Evolutionary conservation across 2,797 vertebrate genomes (phyloP), one percentile per base, ranked within the genome.

Genomic region (Hippocampus kuda): DNA sequence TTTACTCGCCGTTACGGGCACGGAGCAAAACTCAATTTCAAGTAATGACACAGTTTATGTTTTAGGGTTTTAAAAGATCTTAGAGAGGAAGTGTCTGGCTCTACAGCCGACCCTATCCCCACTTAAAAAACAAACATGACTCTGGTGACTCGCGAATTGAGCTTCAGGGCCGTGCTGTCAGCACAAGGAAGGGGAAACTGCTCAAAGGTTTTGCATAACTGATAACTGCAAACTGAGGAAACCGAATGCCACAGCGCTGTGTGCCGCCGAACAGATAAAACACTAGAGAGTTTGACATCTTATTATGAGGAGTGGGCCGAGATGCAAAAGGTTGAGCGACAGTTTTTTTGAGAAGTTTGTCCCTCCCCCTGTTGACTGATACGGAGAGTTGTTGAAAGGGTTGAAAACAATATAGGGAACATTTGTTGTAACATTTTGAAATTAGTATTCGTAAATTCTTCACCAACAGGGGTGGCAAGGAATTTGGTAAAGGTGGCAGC

Each of bases 1-100:
- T 85, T 81, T 80, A 73, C 81, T 82, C 84, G 76, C 81, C 86
- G 79, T 86, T 86, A 82, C 81, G 75, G 84, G 72, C 74, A 84
- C 80, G 66, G 73, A 77, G 83, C 70, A 77, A 83, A 85, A 78
- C 67, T 68, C 68, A 75, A 73, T 84, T 84, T 79, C 75, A 71
- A 74, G 73, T 72, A 85, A 86, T 85, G 79, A 83, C 78, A 80
- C 70, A 78, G 77, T 87, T 85, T 79, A 84, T 48, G 72, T 84
- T 87, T 59, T 70, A 54, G 66, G 72, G 75, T 81, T 82, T 82
- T 69, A 78, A 77, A 66, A 74, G 79, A 80, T 81, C 69, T 27
- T 9, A 59, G 66, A 1, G 65, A 79, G 77, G 79, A 83, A 74
- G 71, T 68, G 72, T 76, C 70, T 4, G 51, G 72, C 70, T 77